phyloP scores from a whole-genome alignment of 2,888 invertebrate species.

The Ophion costatus region DNA sequence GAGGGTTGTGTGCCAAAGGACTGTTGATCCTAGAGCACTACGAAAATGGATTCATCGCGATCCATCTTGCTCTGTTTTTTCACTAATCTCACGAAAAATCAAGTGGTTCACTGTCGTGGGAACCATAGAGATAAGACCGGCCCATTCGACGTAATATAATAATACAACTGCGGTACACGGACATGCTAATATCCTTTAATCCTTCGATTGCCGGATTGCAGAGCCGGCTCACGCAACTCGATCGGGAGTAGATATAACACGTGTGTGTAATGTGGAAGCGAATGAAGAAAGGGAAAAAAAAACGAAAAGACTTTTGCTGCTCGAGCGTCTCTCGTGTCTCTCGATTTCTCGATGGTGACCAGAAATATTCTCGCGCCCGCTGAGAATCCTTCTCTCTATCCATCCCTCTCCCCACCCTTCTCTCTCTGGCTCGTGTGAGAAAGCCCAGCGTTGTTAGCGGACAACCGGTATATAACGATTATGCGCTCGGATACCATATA shows the following conservation, averaged over 20 bases:
- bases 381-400: constrained; percentile 36
- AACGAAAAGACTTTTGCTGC: constrained; percentile 31
- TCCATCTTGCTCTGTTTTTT: neutral
- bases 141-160: constrained; percentile 51
- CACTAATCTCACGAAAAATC: constrained; percentile 35
- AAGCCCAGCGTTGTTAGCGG: constrained; percentile 48
- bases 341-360: constrained; percentile 49
- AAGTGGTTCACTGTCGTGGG: constrained; percentile 46
- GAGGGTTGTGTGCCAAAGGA: too few species aligned
- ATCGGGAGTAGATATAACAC: constrained; percentile 43
- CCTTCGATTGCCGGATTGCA: constrained; percentile 54
- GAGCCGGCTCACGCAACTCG: constrained; percentile 3
- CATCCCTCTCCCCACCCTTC: neutral
- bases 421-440: constrained; percentile 8
- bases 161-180: constrained; percentile 43
- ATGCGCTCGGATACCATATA: constrained; percentile 55
- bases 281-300: constrained; percentile 10
- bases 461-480: constrained; percentile 63
- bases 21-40: too few species aligned
- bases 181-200: constrained; percentile 58
- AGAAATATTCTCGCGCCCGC: constrained; percentile 57
- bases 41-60: too few species aligned
- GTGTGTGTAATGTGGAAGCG: constrained; percentile 56
- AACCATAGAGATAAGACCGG: constrained; percentile 42
- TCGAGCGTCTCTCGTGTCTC: constrained; percentile 44